Base-by-base conservation (phyloP, 2,888 invertebrate genomes). In the Alitta virens region DNA sequence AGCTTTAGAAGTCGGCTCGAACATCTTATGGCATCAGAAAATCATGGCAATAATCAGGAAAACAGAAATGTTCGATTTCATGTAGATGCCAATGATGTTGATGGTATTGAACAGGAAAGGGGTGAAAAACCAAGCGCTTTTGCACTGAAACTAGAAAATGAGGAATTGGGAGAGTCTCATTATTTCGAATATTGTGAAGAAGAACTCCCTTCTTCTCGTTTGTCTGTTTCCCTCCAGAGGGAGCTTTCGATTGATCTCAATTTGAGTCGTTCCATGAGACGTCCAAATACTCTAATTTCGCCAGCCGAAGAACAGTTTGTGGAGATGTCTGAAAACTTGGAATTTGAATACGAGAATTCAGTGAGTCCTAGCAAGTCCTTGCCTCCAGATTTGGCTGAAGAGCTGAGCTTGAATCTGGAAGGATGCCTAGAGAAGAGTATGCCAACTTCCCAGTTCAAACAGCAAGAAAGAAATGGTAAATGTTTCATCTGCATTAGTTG, bases 171-270 rank as follows among this genome's bases (percentile, higher is more conserved):
- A 16, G 46, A 46, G n/a, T 18, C 18, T 16, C 18, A n/a, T 18
- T 5, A 53, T 18, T 60, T 60, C 42, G 60, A 60, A 27, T 60
- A 60, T 26, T 42, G 18, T 16, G 43, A 60, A 25, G 46, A 18
- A 3, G 60, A 40, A 21, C n/a, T 3, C 26, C 52, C 52, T 23
- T 16, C 52, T 7, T 14, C n/a, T 23, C 26, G 24, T 14, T 23
- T 52, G 25, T 16, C 52, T 26, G 25, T 23, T 3, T n/a, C 23
- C 23, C 25, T 52, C 23, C 12, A 52, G 23, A 24, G 21, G 16
- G 52, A 52, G 23, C 25, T 52, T 23, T 52, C 52, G 23, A 16
- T 52, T 14, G 25, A 52, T 23, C 46, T 46, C 18, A 46, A 16
- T 46, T n/a, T 46, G 18, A 46, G 18, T 21, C n/a, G 21, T 3